Percentiles rank a stretch among this genome's conserved stretches.
These are phyloP conservation scores for Cephus pulcher DNA, from an alignment of 2,888 invertebrate genomes.

Conservation along the genomic window DNA sequence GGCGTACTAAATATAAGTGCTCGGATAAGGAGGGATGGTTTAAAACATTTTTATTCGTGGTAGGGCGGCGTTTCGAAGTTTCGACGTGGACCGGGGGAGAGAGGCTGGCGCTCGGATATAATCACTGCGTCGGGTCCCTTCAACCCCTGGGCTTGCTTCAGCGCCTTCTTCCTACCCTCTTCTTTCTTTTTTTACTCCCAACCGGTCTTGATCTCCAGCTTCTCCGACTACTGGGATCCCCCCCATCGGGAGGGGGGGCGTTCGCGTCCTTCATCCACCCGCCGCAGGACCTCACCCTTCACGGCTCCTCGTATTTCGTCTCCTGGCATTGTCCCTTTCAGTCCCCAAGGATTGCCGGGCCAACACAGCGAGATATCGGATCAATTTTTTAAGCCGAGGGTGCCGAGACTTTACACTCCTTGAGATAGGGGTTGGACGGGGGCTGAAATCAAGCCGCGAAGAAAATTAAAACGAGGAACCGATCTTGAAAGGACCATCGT, in stretches of 20 bases:
- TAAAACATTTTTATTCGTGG: conserved; percentile 55
- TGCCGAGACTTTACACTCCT: conserved; percentile 64
- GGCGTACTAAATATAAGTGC: conserved; percentile 59
- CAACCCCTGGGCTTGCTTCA: conserved; percentile 25
- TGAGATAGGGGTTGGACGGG: conserved; percentile 42
- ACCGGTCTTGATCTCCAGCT: conserved; percentile 5
- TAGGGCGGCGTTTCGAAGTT: conserved; percentile 44
- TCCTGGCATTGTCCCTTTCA: conserved; percentile 61
- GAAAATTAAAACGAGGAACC: conserved; percentile 64
- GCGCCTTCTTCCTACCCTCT: conserved; percentile 24
- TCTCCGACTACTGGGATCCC: background rate
- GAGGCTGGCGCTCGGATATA: conserved; percentile 53
- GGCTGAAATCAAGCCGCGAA: conserved; percentile 64
- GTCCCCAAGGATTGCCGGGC: conserved; percentile 59
- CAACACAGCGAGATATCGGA: conserved; percentile 66
- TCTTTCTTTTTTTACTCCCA: conserved; percentile 18
- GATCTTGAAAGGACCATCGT: conserved; percentile 43
- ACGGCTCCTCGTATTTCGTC: conserved; percentile 46
- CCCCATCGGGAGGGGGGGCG: background rate
- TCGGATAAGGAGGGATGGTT: conserved; percentile 37
- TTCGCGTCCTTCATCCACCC: conserved; percentile 29
- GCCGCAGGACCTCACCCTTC: conserved; percentile 22
- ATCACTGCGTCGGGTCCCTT: conserved; percentile 50
- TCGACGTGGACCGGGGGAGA: conserved; percentile 39
- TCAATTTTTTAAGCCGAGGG: conserved; percentile 67